Evolutionary conservation across 2,888 invertebrate genomes (phyloP).

Genomic region (Catocala nupta): DNA sequence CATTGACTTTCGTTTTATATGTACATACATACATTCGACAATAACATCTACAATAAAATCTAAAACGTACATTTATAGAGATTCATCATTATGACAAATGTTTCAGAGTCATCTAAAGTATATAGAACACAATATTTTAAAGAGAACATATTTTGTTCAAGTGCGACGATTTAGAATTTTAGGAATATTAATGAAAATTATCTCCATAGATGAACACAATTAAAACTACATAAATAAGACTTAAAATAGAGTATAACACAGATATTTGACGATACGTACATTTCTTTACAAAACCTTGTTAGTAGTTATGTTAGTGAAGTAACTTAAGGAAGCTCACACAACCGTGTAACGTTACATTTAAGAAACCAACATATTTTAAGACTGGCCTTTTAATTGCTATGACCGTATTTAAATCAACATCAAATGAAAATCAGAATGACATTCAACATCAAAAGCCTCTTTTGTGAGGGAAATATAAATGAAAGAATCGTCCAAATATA

Average conservation of each 20-base stretch:
- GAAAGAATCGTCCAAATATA: no score
- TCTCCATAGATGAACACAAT: conserved; percentile 26
- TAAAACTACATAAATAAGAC: conserved; percentile 60
- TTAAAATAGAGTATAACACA: conserved; percentile 75
- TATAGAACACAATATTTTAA: no score
- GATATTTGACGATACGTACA: conserved; percentile 77
- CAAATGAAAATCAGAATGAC: no score
- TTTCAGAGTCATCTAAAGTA: no score
- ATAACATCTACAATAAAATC: conserved; percentile 33
- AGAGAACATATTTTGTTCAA: no score
- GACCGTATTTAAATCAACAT: no score
- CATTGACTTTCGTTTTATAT: conserved; percentile 72
- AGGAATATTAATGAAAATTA: conserved; percentile 8
- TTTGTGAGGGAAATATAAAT: no score
- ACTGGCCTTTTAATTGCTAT: no score
- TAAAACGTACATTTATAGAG: conserved; percentile 26
- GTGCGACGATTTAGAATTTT: not conserved
- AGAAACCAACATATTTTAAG: no score
- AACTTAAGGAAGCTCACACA: not conserved
- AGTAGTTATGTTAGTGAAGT: conserved; percentile 43
- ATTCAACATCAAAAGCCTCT: no score
- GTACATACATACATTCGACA: conserved; percentile 63
- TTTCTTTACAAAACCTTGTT: conserved; percentile 56
- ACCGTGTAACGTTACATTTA: no score
- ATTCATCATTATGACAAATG: conserved; percentile 4